These are phyloP conservation scores for Galleria mellonella DNA, from an alignment of 1,140 invertebrate genomes.

Conservation along the genomic window DNA sequence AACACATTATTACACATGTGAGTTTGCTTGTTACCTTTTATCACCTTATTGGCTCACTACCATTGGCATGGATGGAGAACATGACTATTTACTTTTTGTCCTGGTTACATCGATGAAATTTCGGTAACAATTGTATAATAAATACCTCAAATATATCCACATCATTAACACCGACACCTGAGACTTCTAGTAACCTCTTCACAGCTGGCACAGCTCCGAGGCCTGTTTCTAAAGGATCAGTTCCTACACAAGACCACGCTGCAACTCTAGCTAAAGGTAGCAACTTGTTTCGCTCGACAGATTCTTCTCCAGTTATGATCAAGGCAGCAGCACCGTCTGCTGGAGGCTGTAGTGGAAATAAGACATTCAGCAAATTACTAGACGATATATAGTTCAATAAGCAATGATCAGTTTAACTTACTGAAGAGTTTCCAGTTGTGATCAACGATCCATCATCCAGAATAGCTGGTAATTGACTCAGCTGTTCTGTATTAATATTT, in stretches of 20 bases:
- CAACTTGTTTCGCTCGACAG: slow-evolving; percentile 85
- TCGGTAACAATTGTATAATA: neutral
- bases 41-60: too few species aligned
- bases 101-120: too few species aligned
- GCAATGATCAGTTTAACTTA: slow-evolving; percentile 67
- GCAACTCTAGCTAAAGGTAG: slow-evolving; percentile 85
- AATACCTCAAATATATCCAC: slow-evolving; percentile 95
- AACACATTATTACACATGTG: too few species aligned
- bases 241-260: slow-evolving; percentile 84
- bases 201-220: slow-evolving; percentile 95
- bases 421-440: slow-evolving; percentile 94
- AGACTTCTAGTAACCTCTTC: slow-evolving; percentile 81
- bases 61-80: too few species aligned
- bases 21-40: too few species aligned
- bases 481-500: slow-evolving; percentile 84
- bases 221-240: slow-evolving; percentile 88
- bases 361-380: too few species aligned
- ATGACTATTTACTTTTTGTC: too few species aligned
- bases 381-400: neutral
- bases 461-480: slow-evolving; percentile 85
- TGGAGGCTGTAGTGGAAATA: slow-evolving; percentile 83
- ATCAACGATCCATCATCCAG: slow-evolving; percentile 95
- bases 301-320: slow-evolving; percentile 91
- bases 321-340: slow-evolving; percentile 96
- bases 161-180: slow-evolving; percentile 84